Evolutionary conservation across 2,888 invertebrate species (phyloP).

Genomic region (Morpho achilles): DNA sequence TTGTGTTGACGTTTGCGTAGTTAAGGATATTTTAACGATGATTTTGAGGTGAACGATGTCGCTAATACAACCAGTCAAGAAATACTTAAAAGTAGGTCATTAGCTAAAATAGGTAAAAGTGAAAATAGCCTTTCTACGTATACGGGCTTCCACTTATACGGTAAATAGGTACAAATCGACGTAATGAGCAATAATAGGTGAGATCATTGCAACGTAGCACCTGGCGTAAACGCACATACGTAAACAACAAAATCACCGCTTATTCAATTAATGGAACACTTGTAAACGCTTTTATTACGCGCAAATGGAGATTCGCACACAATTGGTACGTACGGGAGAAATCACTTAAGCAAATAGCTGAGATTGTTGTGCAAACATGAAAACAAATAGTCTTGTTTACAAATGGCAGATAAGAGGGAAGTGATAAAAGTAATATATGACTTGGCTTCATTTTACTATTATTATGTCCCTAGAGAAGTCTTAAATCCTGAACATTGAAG

Average conservation of each 20-base stretch:
- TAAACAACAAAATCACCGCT: slow-evolving; percentile 35
- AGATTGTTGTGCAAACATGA: slow-evolving; percentile 3
- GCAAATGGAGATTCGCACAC: slow-evolving; percentile 8
- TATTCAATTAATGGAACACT: slow-evolving; percentile 17
- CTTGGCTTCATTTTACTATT: not conserved
- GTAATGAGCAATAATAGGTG: slow-evolving; percentile 65
- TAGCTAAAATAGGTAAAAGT: not conserved
- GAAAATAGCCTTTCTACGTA: slow-evolving; percentile 7
- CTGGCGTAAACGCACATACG: slow-evolving; percentile 44
- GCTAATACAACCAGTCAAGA: no score
- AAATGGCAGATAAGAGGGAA: slow-evolving; percentile 3
- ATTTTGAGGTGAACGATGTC: no score
- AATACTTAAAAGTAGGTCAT: not conserved
- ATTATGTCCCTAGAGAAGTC: no score
- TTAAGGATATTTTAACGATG: no score
- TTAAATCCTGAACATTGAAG: no score
- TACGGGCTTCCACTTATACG: slow-evolving; percentile 11
- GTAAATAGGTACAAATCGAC: slow-evolving; percentile 20
- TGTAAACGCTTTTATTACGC: slow-evolving; percentile 5
- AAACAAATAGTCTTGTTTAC: slow-evolving; percentile 3
- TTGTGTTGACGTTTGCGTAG: no score
- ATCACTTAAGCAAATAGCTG: slow-evolving; percentile 10
- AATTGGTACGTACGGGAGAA: slow-evolving; percentile 7
- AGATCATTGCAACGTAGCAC: slow-evolving; percentile 56
- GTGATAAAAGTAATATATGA: slow-evolving; percentile 1